Base-by-base conservation (phyloP, 2,797 vertebrate species). In the Eptatretus atami region DNA sequence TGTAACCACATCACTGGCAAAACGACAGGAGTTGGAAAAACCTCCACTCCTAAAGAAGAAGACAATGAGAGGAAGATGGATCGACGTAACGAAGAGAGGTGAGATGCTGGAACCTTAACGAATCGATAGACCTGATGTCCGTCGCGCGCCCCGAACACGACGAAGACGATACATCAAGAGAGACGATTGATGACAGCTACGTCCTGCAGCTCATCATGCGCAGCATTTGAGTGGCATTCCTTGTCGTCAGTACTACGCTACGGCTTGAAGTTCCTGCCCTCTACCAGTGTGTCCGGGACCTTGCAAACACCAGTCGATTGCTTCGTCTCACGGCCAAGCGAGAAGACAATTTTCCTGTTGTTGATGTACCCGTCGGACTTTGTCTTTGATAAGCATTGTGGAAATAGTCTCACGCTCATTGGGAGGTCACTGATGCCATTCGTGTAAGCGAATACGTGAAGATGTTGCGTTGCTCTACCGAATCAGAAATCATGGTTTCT, bases 111-210 rank as follows among this genome's bases (percentile, higher is more conserved):
- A 19, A 19, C 19, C 19, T 19, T 19, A 19, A 19, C 19, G 19
- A 19, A 19, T 19, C 19, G 19, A 19, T 19, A n/a, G n/a, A n/a
- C n/a, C n/a, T n/a, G n/a, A n/a, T 19, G 19, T n/a, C 19, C 19
- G 19, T 19, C 19, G 19, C 19, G 19, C 19, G 2, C 19, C 19
- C 2, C 19, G 19, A 83, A 68, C 82, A 95, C 0, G 87, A 98
- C 0, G 92, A 1, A 78, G 92, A 9, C 77, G 81, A 65, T 79
- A 77, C 67, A 98, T 98, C 69, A 79, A 84, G 75, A 76, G 86
- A 65, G 87, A 95, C 69, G 92, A 3, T 74, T 98, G 69, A 93
- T 98, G 92, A 85, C 81, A 60, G 85, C 87, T 96, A 98, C 0
- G 82, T 95, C 67, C 79, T 88, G 64, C 92, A 98, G 73, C 80